Evolutionary conservation across 2,113 vertebrate genomes (phyloP).

Genomic region (Pica pica): DNA sequence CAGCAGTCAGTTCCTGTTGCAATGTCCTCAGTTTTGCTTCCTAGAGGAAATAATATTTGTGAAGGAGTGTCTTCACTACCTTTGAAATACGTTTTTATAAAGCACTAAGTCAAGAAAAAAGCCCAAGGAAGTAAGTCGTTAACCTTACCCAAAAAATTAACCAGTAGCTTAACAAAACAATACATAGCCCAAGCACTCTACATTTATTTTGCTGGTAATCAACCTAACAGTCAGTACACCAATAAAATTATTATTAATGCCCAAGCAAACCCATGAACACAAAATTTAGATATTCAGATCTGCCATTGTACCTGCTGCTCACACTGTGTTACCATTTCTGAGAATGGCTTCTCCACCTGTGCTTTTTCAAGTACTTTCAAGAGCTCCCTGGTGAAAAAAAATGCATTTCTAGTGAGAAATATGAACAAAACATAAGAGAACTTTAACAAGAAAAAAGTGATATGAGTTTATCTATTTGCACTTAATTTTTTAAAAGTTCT

Average conservation of each 20-base stretch:
- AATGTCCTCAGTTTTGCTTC: slow-evolving; percentile 69
- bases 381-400: slow-evolving; percentile 78
- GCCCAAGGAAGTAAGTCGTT: background rate
- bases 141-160: background rate
- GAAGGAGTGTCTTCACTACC: background rate
- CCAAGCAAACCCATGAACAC: background rate
- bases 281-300: background rate
- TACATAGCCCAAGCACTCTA: background rate
- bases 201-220: background rate
- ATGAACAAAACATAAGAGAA: background rate
- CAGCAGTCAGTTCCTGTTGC: slow-evolving; percentile 72
- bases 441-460: background rate
- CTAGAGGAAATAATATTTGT: slow-evolving; percentile 46
- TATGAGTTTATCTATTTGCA: background rate
- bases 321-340: slow-evolving; percentile 67
- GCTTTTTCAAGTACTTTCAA: slow-evolving; percentile 78
- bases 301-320: slow-evolving; percentile 80
- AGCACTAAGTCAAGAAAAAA: background rate
- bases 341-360: slow-evolving; percentile 78
- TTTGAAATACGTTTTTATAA: background rate
- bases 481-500: background rate
- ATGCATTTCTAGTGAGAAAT: background rate
- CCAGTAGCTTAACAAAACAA: background rate
- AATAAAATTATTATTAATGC: background rate
- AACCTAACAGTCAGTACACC: background rate